Conservation (phyloP, 2,113 vertebrate genomes). For the Phocoena sinus region DNA sequence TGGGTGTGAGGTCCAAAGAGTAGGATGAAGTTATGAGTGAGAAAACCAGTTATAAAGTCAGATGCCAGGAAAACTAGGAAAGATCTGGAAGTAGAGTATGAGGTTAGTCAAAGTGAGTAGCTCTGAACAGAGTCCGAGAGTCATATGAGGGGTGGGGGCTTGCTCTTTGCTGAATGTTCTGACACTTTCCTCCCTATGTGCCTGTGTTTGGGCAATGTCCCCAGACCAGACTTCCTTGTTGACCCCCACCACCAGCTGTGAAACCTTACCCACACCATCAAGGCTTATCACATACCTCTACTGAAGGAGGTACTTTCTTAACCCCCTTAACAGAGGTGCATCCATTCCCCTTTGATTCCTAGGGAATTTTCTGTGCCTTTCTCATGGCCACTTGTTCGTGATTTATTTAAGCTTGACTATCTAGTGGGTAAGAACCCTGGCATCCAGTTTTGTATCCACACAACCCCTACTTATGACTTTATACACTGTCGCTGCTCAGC, state of each 20-base stretch:
- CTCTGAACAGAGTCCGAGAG: neutral
- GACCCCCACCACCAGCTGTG: neutral
- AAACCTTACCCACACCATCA: no score
- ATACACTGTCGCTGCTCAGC: neutral
- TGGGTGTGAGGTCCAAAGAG: neutral
- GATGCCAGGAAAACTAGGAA: neutral
- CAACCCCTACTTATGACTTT: neutral
- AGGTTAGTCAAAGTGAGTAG: neutral
- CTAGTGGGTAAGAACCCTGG: neutral
- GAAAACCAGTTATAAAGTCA: neutral
- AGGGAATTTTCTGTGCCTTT: neutral
- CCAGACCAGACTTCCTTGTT: neutral
- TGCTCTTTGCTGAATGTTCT: neutral
- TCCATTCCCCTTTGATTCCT: neutral
- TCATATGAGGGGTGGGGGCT: accelerated
- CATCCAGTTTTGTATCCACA: neutral
- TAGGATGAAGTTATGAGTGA: neutral
- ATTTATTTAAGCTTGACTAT: neutral
- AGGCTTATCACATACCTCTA: neutral
- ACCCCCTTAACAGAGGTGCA: neutral
- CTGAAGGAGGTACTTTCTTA: neutral
- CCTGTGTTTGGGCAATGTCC: neutral
- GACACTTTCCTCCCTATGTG: accelerated
- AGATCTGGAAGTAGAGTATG: neutral
- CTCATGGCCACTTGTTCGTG: neutral